phyloP scores from a whole-genome alignment of 2,888 invertebrate genomes.

The Oligia fasciuncula region DNA sequence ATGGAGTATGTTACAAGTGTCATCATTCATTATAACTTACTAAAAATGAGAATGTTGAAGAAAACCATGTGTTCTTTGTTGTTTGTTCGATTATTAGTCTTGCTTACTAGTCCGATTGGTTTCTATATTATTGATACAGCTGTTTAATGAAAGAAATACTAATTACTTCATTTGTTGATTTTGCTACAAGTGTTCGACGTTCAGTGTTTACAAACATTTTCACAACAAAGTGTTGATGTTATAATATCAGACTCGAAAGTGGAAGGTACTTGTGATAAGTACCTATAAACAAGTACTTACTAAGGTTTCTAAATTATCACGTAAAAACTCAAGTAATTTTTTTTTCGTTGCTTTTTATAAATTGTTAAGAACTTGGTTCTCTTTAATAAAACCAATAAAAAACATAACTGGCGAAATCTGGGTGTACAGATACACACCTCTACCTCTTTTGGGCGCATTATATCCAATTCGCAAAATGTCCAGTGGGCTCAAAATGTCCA shows the following conservation, averaged over 20 bases:
- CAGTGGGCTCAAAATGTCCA: too few species aligned
- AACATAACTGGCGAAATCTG: background rate
- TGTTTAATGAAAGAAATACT: background rate
- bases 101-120: background rate
- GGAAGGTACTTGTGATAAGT: background rate
- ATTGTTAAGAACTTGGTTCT: background rate
- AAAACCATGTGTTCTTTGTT: background rate
- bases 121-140: slow-evolving; percentile 18
- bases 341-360: background rate
- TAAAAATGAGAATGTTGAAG: background rate
- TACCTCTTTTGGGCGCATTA: too few species aligned
- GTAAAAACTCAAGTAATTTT: background rate
- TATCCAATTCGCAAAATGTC: too few species aligned
- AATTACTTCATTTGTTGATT: background rate
- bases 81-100: background rate
- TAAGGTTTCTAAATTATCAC: background rate
- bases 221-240: background rate
- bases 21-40: background rate
- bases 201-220: slow-evolving; percentile 2
- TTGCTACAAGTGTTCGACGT: background rate
- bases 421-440: background rate
- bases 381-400: background rate
- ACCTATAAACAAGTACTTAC: background rate
- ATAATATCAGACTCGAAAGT: too few species aligned
- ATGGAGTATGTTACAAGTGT: background rate